Conservation (phyloP, 2,888 invertebrate species). For the Noctua fimbriata region DNA sequence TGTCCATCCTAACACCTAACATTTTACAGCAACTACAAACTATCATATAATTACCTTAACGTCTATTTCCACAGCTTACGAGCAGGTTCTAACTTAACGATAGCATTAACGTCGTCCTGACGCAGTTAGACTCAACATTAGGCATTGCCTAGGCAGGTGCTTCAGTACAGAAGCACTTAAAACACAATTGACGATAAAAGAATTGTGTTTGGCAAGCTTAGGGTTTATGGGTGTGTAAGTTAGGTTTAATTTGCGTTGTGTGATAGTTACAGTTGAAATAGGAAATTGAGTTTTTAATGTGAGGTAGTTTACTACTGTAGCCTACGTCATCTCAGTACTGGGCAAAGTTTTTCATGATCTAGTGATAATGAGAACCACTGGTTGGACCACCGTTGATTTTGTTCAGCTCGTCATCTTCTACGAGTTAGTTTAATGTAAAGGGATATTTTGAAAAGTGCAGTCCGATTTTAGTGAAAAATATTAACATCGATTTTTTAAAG, state of each 20-base stretch:
- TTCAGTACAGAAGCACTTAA: constrained; percentile 54
- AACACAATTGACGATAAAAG: constrained; percentile 40
- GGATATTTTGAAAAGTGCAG: background rate
- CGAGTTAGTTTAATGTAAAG: background rate
- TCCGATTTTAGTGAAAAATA: background rate
- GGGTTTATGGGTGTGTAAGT: constrained; percentile 18
- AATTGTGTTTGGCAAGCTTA: constrained; percentile 27
- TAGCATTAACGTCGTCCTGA: constrained; percentile 32
- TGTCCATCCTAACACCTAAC: too few species aligned
- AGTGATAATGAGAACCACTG: background rate
- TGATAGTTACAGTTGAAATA: background rate
- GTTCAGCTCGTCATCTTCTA: background rate
- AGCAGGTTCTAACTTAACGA: constrained; percentile 38
- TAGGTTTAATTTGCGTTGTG: constrained; percentile 21
- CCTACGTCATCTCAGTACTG: background rate
- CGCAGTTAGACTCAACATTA: constrained; percentile 42
- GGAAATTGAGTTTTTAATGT: constrained; percentile 2
- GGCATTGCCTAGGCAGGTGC: constrained; percentile 32
- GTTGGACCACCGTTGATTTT: background rate
- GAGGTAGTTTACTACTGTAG: background rate
- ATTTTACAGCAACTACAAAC: constrained; percentile 11
- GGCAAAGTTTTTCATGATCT: background rate
- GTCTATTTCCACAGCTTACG: background rate
- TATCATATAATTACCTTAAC: constrained; percentile 19
- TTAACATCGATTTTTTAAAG: background rate